Conservation (phyloP, 1,140 invertebrate genomes). For the Aricia agestis region DNA sequence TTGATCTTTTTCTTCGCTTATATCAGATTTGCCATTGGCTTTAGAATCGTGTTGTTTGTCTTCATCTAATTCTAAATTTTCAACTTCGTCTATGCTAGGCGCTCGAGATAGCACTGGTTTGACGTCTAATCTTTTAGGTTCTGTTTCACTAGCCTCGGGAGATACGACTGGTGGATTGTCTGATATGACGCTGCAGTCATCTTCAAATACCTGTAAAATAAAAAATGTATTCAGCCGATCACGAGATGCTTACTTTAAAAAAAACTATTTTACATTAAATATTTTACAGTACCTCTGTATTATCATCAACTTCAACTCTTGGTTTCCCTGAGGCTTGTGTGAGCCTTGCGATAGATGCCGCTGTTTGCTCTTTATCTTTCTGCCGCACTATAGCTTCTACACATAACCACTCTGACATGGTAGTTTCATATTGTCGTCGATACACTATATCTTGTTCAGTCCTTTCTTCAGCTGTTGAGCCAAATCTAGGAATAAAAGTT, state of each 20-base stretch:
- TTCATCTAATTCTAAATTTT: constrained; percentile 67
- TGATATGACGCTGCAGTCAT: constrained; percentile 76
- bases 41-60: constrained; percentile 46
- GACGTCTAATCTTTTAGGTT: constrained; percentile 59
- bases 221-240: background rate
- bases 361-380: constrained; percentile 85
- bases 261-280: background rate
- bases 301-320: constrained; percentile 35
- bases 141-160: constrained; percentile 65
- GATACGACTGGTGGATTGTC: constrained; percentile 74
- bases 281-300: constrained; percentile 55
- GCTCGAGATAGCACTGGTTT: constrained; percentile 61
- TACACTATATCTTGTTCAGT: constrained; percentile 81
- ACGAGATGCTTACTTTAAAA: background rate
- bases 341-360: constrained; percentile 79
- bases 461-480: constrained; percentile 83
- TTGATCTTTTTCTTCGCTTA: constrained; percentile 48
- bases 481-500: constrained; percentile 75
- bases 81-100: constrained; percentile 67
- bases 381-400: constrained; percentile 94
- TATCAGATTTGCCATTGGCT: constrained; percentile 66
- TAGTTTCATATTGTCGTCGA: constrained; percentile 88
- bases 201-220: constrained; percentile 75
- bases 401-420: constrained; percentile 95
- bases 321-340: constrained; percentile 71